Evolutionary conservation across 2,888 invertebrate species (phyloP), one percentile per base, ranked within the genome.

Genomic region (Tiliacea citrago): DNA sequence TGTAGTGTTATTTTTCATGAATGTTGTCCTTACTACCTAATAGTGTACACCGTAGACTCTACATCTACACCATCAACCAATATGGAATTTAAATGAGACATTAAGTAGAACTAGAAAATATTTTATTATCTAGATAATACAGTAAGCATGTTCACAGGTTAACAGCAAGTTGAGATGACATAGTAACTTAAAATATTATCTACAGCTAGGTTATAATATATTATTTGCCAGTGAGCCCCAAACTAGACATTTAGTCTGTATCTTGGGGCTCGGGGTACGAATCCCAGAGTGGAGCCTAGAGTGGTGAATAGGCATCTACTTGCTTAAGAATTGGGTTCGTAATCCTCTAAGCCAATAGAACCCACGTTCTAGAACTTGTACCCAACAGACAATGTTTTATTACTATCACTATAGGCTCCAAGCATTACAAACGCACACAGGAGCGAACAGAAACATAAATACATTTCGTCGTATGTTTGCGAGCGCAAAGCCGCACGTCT

Each of bases 401-500:
- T 49, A 12, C 8, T 2, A 51, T 29, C 10, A 21, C 16, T 51
- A 72, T 39, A n/a, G n/a, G 18, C 18, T 57, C 39, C 53, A 45
- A 57, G 6, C 13, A 21, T 24, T 29, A 57, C 49, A 61, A 55
- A n/a, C 10, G 57, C 13, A 42, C 24, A 49, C 51, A 74, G n/a
- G 16, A 53, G 13, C 10, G 24, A 76, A 65, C 58, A 65, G 12
- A 57, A 67, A 53, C 62, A 58, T 68, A 62, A 66, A 80, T 51
- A 84, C 45, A 71, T 71, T 78, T 77, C 55, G 16, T 68, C 60
- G 51, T 53, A 47, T 29, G 35, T 39, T 51, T 73, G 61, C 42
- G 51, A 45, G 58, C 29, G 70, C 57, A 68, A 83, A 80, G 65
- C 73, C 71, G 39, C 47, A 58, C 53, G 62, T 82, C 75, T 83